Base-by-base conservation (phyloP, 1,140 invertebrate species). In the Akabosia matsudoensis region DNA sequence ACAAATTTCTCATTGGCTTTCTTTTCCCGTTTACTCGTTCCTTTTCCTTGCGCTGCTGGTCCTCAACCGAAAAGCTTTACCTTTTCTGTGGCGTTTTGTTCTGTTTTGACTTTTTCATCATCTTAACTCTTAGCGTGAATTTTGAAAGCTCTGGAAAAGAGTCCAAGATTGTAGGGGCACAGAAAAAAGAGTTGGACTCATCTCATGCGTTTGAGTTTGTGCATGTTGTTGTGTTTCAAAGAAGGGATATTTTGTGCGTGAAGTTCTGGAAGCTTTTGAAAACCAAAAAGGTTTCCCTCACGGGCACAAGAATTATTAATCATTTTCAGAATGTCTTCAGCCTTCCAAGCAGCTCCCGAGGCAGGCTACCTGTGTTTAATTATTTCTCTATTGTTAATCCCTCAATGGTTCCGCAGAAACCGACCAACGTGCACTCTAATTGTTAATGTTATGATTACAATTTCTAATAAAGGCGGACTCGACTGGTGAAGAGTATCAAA, bases 291-390 rank as follows among this genome's bases (percentile, higher is more conserved):
- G 72, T 51, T n/a, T n/a, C 26, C 72, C 76, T 77, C 61, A 56
- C 61, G 76, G 76, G 76, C 73, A 71, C 71, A 33, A 30, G 34
- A 74, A 77, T 77, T 77, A 77, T 77, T 77, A 77, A 77, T 77
- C 76, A 77, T 77, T 73, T 71, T 56, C 10, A 34, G 33, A 72
- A n/a, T 13, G n/a, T 51, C 45, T 45, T n/a, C 33, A 72, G 24
- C 37, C 70, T 72, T 45, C 45, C 37, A 18, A 45, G 70, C 31
- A 72, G 70, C 70, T 72, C 37, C 33, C 37, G 70, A 72, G 76
- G 73, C 72, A 74, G 72, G 73, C 76, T 77, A 77, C 76, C 76
- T 74, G 76, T 77, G 73, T 77, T 77, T 77, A 77, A 77, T 77
- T 77, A 77, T 77, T 77, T 77, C 76, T 72, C 76, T 74, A 77